These are phyloP conservation scores for Byasa hedistus DNA, from an alignment of 2,888 invertebrate species.

Conservation along the genomic window DNA sequence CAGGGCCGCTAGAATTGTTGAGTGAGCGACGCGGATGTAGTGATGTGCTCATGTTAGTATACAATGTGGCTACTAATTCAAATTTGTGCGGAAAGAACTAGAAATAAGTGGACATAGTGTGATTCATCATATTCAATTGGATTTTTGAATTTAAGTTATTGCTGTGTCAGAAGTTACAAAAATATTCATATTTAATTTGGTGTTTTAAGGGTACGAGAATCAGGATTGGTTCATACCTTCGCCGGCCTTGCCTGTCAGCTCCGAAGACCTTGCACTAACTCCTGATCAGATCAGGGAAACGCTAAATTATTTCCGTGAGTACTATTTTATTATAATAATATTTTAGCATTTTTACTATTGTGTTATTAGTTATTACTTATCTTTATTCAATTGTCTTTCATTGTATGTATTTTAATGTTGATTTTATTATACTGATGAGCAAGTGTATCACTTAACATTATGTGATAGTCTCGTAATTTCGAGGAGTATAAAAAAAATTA, in stretches of 20 bases:
- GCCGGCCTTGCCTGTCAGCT: slow-evolving; percentile 87
- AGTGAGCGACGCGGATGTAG: slow-evolving; percentile 6
- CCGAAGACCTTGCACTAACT: slow-evolving; percentile 89
- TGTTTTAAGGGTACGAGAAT: slow-evolving; percentile 89
- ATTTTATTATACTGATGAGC: not conserved
- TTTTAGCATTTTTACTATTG: not conserved
- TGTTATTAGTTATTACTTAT: not conserved
- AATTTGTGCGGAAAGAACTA: slow-evolving; percentile 16
- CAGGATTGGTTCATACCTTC: slow-evolving; percentile 96
- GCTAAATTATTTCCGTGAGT: slow-evolving; percentile 98
- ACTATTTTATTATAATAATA: slow-evolving; percentile 33
- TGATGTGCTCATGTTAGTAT: slow-evolving; percentile 26
- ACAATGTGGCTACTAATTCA: slow-evolving; percentile 8
- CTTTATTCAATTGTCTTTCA: not conserved
- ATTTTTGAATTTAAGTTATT: not conserved
- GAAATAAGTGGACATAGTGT: slow-evolving; percentile 21
- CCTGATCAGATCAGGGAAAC: slow-evolving; percentile 98
- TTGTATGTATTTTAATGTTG: not conserved
- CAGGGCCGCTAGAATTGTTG: not conserved
- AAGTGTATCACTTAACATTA: too few relatives aligned
- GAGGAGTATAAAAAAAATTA: too few relatives aligned
- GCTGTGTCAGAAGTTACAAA: not conserved
- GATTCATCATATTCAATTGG: slow-evolving; percentile 15
- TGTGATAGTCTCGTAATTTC: too few relatives aligned
- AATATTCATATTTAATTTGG: slow-evolving; percentile 12